phyloP scores from a whole-genome alignment of 2,113 vertebrate genomes.

The Diglossa brunneiventris region DNA sequence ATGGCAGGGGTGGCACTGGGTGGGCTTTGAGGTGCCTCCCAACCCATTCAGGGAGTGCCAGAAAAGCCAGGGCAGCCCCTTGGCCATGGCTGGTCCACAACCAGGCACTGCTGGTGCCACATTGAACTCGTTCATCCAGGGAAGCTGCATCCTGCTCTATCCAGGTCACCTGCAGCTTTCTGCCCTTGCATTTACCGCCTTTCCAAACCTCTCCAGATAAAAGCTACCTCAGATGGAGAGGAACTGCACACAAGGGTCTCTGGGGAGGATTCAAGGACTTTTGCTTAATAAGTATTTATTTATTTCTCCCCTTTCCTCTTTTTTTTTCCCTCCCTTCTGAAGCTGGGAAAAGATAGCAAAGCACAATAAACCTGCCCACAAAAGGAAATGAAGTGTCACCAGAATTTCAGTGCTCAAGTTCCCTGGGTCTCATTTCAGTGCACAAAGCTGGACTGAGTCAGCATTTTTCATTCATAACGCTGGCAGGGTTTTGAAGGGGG shows the following conservation, averaged over 20 bases:
- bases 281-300: background rate
- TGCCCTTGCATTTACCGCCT: background rate
- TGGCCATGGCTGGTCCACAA: background rate
- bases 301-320: background rate
- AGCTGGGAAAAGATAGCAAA: background rate
- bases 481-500: background rate
- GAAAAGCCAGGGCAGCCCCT: background rate
- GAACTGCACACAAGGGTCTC: background rate
- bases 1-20: background rate
- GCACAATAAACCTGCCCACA: background rate
- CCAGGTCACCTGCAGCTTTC: background rate
- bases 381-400: background rate
- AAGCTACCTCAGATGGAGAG: background rate
- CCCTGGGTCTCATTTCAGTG: background rate
- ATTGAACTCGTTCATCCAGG: rapidly evolving
- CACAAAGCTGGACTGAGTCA: background rate
- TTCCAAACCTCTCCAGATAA: background rate
- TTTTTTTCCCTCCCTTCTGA: background rate
- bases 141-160: background rate
- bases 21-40: rapidly evolving
- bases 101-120: background rate
- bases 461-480: background rate
- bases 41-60: background rate
- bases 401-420: background rate
- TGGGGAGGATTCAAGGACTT: background rate